Evolutionary conservation across 2,113 vertebrate genomes (phyloP).

Genomic region (Plecotus auritus): DNA sequence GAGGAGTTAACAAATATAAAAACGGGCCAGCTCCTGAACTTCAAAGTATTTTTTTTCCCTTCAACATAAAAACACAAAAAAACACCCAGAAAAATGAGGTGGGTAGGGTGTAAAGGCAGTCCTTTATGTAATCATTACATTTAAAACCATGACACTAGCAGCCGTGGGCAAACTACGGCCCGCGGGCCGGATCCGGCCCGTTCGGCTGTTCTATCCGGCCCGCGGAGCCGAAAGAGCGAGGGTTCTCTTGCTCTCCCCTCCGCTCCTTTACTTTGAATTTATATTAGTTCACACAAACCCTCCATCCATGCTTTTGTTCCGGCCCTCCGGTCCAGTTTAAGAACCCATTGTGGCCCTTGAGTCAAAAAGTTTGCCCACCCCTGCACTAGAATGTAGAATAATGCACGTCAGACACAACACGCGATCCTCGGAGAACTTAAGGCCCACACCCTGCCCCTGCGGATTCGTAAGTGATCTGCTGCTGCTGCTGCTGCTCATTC

Average conservation of each 20-base stretch:
- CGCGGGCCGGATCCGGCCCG: no score
- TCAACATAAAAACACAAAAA: background rate
- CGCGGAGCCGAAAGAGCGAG: no score
- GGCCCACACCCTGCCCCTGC: background rate
- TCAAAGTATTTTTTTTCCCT: constrained; percentile 7
- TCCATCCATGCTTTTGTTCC: no score
- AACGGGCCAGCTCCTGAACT: background rate
- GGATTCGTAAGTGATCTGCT: constrained; percentile 34
- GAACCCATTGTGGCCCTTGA: no score
- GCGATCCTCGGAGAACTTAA: background rate
- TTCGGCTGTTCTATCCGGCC: no score
- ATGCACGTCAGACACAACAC: constrained; percentile 12
- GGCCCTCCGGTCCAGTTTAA: no score
- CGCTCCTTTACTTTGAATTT: no score
- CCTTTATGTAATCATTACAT: constrained; percentile 17
- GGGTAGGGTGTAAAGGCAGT: background rate
- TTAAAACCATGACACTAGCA: background rate
- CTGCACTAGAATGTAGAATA: no score
- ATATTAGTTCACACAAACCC: no score
- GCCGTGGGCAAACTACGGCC: no score
- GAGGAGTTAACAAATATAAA: background rate
- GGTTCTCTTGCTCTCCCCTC: no score
- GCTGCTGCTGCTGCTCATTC: background rate
- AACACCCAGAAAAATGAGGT: background rate
- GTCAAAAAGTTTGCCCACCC: no score